Evolutionary conservation across 2,888 invertebrate species (phyloP), one percentile per base, ranked within the genome.

Genomic region (Caenorhabditis japonica): DNA sequence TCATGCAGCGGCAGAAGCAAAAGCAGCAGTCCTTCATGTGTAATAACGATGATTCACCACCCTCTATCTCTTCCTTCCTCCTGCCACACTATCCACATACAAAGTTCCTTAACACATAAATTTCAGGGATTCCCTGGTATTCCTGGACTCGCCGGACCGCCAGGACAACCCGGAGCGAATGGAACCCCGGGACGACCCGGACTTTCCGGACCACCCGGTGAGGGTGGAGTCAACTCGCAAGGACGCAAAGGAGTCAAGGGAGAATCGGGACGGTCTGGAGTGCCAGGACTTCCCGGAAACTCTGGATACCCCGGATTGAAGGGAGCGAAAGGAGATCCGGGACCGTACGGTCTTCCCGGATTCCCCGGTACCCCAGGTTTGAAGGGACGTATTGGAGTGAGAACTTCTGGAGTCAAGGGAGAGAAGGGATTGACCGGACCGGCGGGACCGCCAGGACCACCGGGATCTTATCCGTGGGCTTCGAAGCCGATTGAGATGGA

Each of bases 141-240:
- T 34, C 83, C 84, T 5, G 85, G 86, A 36, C 56, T 78, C 21
- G 77, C 81, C n/a, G 85, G 85, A 44, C 66, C 62, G 17, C 76
- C 79, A 17, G 85, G 85, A 46, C 73, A 66, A 1, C 64, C 73
- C 7, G 85, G 85, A 27, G 72, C 68, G 3, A 56, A 51, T 44
- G 84, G 84, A 66, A 59, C 60, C 10, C 51, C 71, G 7, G 83
- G 83, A 56, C 47, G 79, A 27, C 73, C 79, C 2, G 83, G 83
- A 43, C 36, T 49, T 3, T 73, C 79, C 33, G 89, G 89, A 59
- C 86, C 86, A 12, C 84, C 88, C 3, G 89, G 89, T 46, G 88
- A 88, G 52, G 80, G 80, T 25, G 80, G 89, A 27, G 46, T 87
- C 62, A 89, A 89, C 60, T 88, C 88, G 25, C 75, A 79, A 53